Evolutionary conservation across 2,797 vertebrate species (phyloP), one percentile per base, ranked within the genome.

Genomic region (Enteromius treurensis): DNA sequence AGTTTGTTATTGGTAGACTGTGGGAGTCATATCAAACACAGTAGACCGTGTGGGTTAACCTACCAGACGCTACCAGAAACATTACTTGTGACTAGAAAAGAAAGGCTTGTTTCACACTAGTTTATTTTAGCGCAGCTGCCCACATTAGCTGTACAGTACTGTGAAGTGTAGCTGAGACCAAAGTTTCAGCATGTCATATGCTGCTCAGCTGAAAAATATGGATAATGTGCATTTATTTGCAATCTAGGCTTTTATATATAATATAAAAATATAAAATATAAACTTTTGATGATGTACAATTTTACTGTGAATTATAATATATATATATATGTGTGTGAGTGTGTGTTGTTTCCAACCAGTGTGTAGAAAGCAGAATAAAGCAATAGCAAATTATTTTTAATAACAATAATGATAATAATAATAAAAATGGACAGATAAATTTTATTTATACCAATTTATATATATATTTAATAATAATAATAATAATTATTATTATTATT

Each of bases 11-110:
- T 74, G 58, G 32, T 21, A 23, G 60, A 77, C 68, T 78, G 45
- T 73, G 74, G 26, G 47, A 64, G 62, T 26, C 51, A 77, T 29
- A 71, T 82, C 79, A 85, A 82, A 45, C 80, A 76, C 21, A 13
- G 29, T 60, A 68, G 77, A 74, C 19, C 23, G 3, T 26, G 51
- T 45, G 37, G 21, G 21, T 69, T 73, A 64, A 58, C 15, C 11
- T 81, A 81, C 55, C 55, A 70, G 32, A 71, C n/a, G 1, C 32
- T 70, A 64, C 45, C 34, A 53, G 75, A 80, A 81, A 45, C 58
- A 80, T 86, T 67, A 49, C 29, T 62, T 60, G 6, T 75, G n/a
- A 60, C 21, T 26, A 62, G 42, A 64, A 45, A 45, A 32, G 17
- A 13, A 47, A 49, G 60, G 23, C 32, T 17, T 55, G 51, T 78